A percentile compares a stretch with the other conserved stretches of the same genome.
phyloP scores from a whole-genome alignment of 2,797 vertebrate genomes.

The Erethizon dorsatum region DNA sequence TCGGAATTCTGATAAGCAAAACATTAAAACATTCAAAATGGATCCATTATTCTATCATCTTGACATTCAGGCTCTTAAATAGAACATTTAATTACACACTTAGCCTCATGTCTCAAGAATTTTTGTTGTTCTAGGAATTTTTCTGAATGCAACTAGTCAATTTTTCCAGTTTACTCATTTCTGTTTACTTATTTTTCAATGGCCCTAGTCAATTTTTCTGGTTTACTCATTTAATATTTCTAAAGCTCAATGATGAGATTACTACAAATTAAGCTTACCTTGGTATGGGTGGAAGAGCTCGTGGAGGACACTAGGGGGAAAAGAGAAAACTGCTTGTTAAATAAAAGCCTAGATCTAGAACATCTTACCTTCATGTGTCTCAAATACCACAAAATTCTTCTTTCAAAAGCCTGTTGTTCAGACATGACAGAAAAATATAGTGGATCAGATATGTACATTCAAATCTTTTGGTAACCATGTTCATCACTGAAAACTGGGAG shows the following conservation, averaged over 20 bases:
- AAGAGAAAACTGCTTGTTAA: conserved; percentile 76
- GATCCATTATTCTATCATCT: not conserved
- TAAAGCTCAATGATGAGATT: conserved; percentile 37
- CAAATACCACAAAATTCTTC: not conserved
- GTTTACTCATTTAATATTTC: conserved; percentile 47
- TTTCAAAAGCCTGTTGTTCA: conserved; percentile 25
- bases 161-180: conserved; percentile 52
- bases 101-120: conserved; percentile 6
- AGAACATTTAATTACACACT: conserved; percentile 5
- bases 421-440: not conserved
- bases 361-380: not conserved
- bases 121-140: not conserved
- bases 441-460: not conserved
- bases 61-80: conserved; percentile 48
- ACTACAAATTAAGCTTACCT: conserved; percentile 90
- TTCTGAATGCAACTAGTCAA: not conserved
- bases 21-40: conserved; percentile 45
- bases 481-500: conserved; percentile 2
- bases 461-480: conserved; percentile 3
- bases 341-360: not conserved
- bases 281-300: conserved; percentile 94
- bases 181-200: not conserved
- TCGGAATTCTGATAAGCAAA: conserved; percentile 57
- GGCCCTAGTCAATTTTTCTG: conserved; percentile 3
- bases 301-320: conserved; percentile 91